Conservation (phyloP, 1,140 invertebrate species). For the Drosophila prosaltans region DNA sequence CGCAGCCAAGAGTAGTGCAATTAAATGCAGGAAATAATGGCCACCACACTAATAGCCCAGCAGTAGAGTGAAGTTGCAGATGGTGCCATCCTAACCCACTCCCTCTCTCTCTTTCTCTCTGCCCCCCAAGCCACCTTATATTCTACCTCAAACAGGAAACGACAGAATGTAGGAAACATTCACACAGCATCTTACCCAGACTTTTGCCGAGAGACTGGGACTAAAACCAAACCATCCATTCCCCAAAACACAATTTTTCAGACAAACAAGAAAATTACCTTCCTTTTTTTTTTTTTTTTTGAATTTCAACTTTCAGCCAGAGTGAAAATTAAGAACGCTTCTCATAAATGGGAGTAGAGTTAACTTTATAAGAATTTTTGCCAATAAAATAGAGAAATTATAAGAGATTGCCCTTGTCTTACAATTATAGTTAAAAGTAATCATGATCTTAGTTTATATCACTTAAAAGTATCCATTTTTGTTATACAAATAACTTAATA, state of each 20-base stretch:
- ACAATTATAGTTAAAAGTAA: too few relatives aligned
- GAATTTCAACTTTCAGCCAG: constrained; percentile 14
- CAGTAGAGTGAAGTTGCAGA: constrained; percentile 12
- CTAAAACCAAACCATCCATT: constrained; percentile 3
- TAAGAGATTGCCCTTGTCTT: too few relatives aligned
- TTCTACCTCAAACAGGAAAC: constrained; percentile 44
- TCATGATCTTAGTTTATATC: too few relatives aligned
- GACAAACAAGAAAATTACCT: constrained; percentile 35
- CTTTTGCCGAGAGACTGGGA: neutral
- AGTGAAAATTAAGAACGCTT: constrained; percentile 36
- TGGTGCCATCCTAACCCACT: neutral
- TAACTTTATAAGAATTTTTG: neutral
- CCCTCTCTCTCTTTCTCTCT: too few relatives aligned
- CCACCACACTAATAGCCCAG: constrained; percentile 59
- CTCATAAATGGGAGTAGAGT: neutral
- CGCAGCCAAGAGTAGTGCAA: constrained; percentile 78
- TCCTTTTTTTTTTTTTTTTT: neutral
- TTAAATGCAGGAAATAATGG: constrained; percentile 81
- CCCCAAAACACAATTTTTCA: constrained; percentile 47
- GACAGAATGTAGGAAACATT: constrained; percentile 50
- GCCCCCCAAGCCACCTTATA: too few relatives aligned
- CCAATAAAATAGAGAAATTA: too few relatives aligned
- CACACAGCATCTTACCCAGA: constrained; percentile 48
- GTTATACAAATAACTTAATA: too few relatives aligned
- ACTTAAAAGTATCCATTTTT: too few relatives aligned